These are phyloP conservation scores for Urocyon cinereoargenteus DNA, from an alignment of 2,797 vertebrate species.

Conservation along the genomic window DNA sequence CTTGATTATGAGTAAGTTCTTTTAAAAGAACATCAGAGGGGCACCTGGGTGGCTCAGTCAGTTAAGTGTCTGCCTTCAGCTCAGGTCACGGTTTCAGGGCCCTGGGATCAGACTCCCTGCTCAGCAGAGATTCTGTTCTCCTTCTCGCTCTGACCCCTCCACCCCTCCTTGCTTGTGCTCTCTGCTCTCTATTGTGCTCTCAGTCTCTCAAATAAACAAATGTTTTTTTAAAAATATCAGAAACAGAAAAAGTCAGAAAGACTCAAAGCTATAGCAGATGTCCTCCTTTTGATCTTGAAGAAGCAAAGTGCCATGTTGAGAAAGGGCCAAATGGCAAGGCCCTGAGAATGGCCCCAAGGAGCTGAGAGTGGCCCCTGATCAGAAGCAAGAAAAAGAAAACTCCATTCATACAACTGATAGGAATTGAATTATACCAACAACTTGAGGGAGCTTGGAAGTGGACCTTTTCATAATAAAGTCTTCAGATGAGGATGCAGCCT, in stretches of 20 bases:
- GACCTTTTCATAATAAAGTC: neutral
- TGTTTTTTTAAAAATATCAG: neutral
- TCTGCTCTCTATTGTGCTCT: too few species aligned
- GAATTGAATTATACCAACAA: neutral
- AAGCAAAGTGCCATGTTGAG: neutral
- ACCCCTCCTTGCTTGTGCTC: too few species aligned
- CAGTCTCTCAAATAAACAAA: too few species aligned
- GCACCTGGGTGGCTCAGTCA: too few species aligned
- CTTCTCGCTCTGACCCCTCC: too few species aligned
- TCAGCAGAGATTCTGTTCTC: too few species aligned
- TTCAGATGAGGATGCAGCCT: neutral
- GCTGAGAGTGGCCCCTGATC: neutral
- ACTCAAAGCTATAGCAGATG: neutral
- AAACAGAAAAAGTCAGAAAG: neutral
- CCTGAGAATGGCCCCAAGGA: neutral
- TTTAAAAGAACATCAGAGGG: too few species aligned
- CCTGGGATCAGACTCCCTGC: too few species aligned
- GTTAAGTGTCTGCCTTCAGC: too few species aligned
- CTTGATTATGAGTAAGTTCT: neutral
- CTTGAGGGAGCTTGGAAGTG: neutral
- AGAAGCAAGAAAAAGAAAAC: neutral
- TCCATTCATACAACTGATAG: neutral
- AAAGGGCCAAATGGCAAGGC: neutral
- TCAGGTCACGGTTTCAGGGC: too few species aligned
- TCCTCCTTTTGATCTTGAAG: neutral